A percentile compares a stretch with the other conserved stretches of the same genome.
Conservation (phyloP, 35 echinoderm and acorn worm species). For the Ophioderma brevispina region DNA sequence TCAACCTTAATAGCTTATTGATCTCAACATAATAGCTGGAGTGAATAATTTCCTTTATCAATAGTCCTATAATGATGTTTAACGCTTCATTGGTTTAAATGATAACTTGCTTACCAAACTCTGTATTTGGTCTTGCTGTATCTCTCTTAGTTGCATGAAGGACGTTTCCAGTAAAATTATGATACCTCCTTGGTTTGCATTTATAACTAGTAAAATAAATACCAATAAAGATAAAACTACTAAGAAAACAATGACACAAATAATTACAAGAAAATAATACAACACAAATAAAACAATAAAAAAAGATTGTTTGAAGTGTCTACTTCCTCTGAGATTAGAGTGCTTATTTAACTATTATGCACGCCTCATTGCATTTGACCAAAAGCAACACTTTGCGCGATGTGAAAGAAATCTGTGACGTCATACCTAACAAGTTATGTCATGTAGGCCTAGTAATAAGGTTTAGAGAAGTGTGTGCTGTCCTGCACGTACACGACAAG, state of each 20-base stretch:
- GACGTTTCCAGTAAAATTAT: neutral
- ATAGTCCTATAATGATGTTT: neutral
- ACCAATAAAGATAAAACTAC: neutral
- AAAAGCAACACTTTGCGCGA: neutral
- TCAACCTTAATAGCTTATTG: neutral
- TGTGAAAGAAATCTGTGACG: neutral
- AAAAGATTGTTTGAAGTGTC: neutral
- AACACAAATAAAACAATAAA: neutral
- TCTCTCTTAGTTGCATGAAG: neutral
- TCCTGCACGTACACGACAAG: neutral
- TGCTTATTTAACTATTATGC: slow-evolving; percentile 4
- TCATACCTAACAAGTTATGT: neutral
- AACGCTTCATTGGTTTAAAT: neutral
- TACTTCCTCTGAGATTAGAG: neutral
- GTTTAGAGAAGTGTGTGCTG: too few relatives aligned
- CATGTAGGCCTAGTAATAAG: neutral
- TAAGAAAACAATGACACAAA: neutral
- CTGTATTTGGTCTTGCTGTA: neutral
- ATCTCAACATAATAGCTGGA: neutral
- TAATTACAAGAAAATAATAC: neutral
- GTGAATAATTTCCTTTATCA: neutral
- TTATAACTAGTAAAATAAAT: neutral
- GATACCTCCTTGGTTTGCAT: neutral
- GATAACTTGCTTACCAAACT: neutral
- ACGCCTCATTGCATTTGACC: neutral